These are phyloP conservation scores for Rambutsinella grinnellia DNA, from an alignment of 2,888 invertebrate species.

Conservation along the genomic window DNA sequence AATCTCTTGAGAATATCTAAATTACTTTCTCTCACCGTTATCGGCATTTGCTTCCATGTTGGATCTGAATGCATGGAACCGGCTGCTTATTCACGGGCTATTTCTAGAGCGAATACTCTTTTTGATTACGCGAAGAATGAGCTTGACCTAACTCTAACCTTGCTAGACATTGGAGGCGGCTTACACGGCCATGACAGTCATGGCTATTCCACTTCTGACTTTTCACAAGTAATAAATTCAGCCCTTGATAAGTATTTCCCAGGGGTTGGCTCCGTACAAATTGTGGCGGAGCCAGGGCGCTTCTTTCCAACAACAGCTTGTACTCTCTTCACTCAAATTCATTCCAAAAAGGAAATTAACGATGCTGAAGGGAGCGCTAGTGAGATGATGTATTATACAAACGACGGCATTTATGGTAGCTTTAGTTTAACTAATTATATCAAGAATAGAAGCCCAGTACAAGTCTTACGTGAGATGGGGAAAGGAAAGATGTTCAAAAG, in stretches of 20 bases:
- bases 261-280: constrained; percentile 77
- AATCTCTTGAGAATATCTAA: constrained; percentile 80
- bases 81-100: constrained; percentile 84
- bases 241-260: constrained; percentile 88
- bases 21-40: constrained; percentile 81
- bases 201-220: neutral
- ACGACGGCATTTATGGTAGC: constrained; percentile 98
- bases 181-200: constrained; percentile 93
- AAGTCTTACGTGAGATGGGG: constrained; percentile 2
- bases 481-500: too few species aligned
- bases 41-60: constrained; percentile 89
- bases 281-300: constrained; percentile 96
- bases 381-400: constrained; percentile 99
- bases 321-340: constrained; percentile 89
- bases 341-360: constrained; percentile 83
- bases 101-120: constrained; percentile 78
- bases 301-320: constrained; percentile 97
- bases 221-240: too few species aligned
- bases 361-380: too few species aligned
- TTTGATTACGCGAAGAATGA: constrained; percentile 78
- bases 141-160: constrained; percentile 81
- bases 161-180: constrained; percentile 93
- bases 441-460: too few species aligned
- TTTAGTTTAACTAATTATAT: constrained; percentile 92
- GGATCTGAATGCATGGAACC: constrained; percentile 92